Evolutionary conservation across 2,797 vertebrate genomes (phyloP), one percentile per base, ranked within the genome.

Genomic region (Tenualosa thibaudeaui): DNA sequence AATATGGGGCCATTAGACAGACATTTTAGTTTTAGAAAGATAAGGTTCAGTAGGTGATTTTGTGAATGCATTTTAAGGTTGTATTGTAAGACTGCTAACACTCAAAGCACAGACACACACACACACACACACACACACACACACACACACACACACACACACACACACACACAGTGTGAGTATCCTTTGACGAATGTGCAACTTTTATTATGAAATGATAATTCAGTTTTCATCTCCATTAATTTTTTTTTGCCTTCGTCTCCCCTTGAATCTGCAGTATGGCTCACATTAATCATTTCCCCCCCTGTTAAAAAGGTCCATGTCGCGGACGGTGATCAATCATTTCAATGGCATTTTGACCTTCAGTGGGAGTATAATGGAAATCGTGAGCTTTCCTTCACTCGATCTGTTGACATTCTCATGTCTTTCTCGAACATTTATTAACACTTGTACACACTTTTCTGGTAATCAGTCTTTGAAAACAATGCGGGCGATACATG

Each of bases 241-340:
- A 40, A 43, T 78, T 43, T 84, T 85, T 89, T 43, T 84, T 85
- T 89, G 68, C 40, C 83, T 83, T 89, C 83, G 62, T 31, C 53
- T 86, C 85, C 87, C 86, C 62, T 31, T 50, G 62, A 65, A 53
- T 53, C 31, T 56, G 31, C 84, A 85, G 83, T 83, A 82, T 31
- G 19, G 88, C 84, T 71, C 56, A 82, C 71, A 84, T 51, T 81
- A 81, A 81, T 83, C 46, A 87, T 81, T 85, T 46, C 4, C 15
- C 88, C 90, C 91, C 91, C 92, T 90, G 90, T 93, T 92, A 91
- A 92, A 92, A 84, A 82, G 71, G 87, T 40, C 71, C 71, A 88
- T 89, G n/a, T 53, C n/a, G 26, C 26, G 26, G 37, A 60, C 8
- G 43, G 87, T 86, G 49, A 24, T 86, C 50, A 51, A 86, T 90